Evolutionary conservation across 2,113 vertebrate species (phyloP), one percentile per base, ranked within the genome.

Genomic region (Mellivora capensis): DNA sequence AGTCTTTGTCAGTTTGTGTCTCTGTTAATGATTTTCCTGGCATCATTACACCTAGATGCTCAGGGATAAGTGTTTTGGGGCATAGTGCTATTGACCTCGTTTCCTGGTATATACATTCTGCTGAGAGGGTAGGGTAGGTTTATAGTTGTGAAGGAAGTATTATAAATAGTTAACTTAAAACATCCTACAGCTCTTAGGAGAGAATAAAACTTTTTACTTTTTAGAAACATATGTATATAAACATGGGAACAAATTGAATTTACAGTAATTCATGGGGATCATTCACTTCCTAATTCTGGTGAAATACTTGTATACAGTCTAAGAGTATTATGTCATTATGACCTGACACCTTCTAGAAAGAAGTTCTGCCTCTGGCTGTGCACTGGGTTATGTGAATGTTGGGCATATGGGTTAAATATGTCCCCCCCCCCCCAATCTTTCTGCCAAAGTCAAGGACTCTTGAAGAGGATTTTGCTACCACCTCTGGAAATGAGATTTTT

Each of bases 271-370:
- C 47, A 10, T 90, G 49, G 49, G n/a, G 29, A 39, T 17, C 29
- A 52, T 83, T 94, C 25, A 96, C n/a, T 87, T 82, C 4, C 27
- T 69, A 49, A 97, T 93, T 92, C 47, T 95, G 5, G 23, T 91
- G 79, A 83, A 94, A 82, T 94, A 31, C 10, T 29, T 80, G 7
- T 49, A 37, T 21, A 74, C 31, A 57, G 18, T 77, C 27, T 85
- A 25, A 93, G n/a, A 87, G 8, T 67, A 3, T 71, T 64, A 10
- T 39, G 10, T 34, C 37, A 25, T 37, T 96, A 11, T 80, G 93
- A 80, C 18, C 17, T 85, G 79, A 57, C 85, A 1, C 42, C 49
- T 59, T n/a, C 17, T 74, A 54, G 39, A 25, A 93, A n/a, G 77
- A 76, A 93, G 77, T 93, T 62, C 49, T 54, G 23, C 31, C 15